Conservation (phyloP, 2,113 vertebrate species). For the Tetrao urogallus region DNA sequence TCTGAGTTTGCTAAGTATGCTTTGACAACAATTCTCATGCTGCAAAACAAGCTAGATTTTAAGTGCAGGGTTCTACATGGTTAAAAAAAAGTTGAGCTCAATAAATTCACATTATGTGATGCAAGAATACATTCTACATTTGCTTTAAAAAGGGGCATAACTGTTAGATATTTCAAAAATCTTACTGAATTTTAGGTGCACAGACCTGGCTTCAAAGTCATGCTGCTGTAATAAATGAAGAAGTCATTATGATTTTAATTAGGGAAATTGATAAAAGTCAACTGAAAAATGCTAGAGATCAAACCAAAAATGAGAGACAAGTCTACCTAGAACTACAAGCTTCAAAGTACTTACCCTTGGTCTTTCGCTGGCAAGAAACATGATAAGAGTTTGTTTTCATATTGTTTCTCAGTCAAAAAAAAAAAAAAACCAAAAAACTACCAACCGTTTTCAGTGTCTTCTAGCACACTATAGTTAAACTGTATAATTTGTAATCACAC, state of each 20-base stretch:
- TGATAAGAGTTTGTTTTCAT: neutral
- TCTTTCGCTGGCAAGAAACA: neutral
- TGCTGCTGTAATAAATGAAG: neutral
- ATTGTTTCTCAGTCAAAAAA: neutral
- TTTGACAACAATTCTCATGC: neutral
- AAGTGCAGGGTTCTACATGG: neutral
- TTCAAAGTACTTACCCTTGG: neutral
- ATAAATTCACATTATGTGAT: neutral
- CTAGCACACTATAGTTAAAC: neutral
- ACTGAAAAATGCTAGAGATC: neutral
- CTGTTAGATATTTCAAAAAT: neutral
- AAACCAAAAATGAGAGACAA: neutral
- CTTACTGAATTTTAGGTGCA: neutral
- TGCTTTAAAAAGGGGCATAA: neutral
- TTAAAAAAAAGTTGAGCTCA: neutral
- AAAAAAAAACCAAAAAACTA: neutral
- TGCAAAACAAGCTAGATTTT: neutral
- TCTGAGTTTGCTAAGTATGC: neutral
- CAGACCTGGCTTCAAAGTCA: conserved; percentile 1
- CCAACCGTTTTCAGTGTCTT: neutral
- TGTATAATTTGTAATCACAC: neutral
- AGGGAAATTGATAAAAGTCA: conserved; percentile 1
- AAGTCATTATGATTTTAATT: neutral
- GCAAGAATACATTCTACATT: neutral
- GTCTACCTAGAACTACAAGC: neutral